Base-by-base conservation (phyloP, 1,140 invertebrate species). In the Hypsibius dujardini region DNA sequence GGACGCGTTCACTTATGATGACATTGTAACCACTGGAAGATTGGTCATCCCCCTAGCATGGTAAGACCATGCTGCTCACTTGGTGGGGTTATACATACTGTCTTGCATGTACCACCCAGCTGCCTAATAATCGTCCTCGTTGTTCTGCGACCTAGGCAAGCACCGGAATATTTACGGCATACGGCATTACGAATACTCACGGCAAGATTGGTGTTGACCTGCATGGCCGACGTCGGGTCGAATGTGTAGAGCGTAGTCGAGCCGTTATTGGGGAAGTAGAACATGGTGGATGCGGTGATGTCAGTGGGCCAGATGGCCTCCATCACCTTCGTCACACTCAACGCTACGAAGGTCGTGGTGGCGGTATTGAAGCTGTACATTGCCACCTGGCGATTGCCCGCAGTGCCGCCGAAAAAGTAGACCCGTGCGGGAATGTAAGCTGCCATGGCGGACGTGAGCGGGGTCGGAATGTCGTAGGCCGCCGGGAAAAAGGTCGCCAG, bases 281-380 rank as follows among this genome's bases (percentile, higher is more conserved):
- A 56, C 50, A 56, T 56, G 50, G 50, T 56, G 50, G 7, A 7
- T 56, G 50, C 50, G 7, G 50, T 56, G 50, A 56, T 56, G n/a
- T 56, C 50, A 7, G 50, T 7, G 7, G 50, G 50, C 50, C 50
- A 56, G 7, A 56, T 7, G 50, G 7, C 50, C n/a, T 56, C 50
- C 7, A 56, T 7, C 7, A n/a, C 50, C 7, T 7, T 56, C 7
- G 7, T 56, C 7, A 56, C n/a, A n/a, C 50, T n/a, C 50, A 56
- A n/a, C n/a, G 50, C 7, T 56, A 56, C n/a, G 50, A 56, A 56
- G 50, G 50, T 56, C 7, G 50, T 56, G 50, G 50, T 56, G 7
- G n/a, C n/a, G 7, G 50, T 56, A n/a, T 56, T 56, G 50, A 56
- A 56, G n/a, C 50, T 56, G 50, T 56, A 56, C 50, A 56, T 56